phyloP scores from a whole-genome alignment of 2,113 vertebrate genomes.

The Alethe diademata region DNA sequence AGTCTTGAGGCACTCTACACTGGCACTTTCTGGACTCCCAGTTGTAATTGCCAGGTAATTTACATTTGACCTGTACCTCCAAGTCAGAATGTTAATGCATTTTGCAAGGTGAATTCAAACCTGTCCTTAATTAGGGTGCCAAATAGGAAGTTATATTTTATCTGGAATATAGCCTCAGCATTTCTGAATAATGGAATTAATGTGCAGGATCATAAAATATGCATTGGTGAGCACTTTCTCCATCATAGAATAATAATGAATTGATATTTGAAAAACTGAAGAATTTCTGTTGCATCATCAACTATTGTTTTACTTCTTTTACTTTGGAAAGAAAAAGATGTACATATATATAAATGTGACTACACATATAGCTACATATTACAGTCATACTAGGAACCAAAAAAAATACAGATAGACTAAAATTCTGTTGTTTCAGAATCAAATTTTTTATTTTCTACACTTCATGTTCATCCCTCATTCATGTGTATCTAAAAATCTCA shows the following conservation, averaged over 20 bases:
- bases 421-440: background rate
- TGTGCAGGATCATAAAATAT: background rate
- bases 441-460: background rate
- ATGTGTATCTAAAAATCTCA: background rate
- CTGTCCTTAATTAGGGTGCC: conserved; percentile 31
- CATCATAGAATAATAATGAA: background rate
- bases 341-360: background rate
- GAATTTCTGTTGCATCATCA: background rate
- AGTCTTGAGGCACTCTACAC: conserved; percentile 7
- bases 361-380: background rate
- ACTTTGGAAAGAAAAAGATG: background rate
- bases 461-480: background rate
- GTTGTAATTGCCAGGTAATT: conserved; percentile 61
- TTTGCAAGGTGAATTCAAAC: conserved; percentile 61
- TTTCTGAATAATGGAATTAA: conserved; percentile 38
- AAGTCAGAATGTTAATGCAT: conserved; percentile 53
- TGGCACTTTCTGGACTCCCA: conserved; percentile 11
- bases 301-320: background rate
- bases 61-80: conserved; percentile 61
- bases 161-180: conserved; percentile 20
- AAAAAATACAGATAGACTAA: background rate
- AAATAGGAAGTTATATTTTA: conserved; percentile 21
- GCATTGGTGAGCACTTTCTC: background rate
- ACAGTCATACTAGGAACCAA: background rate
- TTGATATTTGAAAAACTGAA: background rate